phyloP scores from a whole-genome alignment of 2,888 invertebrate genomes.

The Meiosimyza decipiens region DNA sequence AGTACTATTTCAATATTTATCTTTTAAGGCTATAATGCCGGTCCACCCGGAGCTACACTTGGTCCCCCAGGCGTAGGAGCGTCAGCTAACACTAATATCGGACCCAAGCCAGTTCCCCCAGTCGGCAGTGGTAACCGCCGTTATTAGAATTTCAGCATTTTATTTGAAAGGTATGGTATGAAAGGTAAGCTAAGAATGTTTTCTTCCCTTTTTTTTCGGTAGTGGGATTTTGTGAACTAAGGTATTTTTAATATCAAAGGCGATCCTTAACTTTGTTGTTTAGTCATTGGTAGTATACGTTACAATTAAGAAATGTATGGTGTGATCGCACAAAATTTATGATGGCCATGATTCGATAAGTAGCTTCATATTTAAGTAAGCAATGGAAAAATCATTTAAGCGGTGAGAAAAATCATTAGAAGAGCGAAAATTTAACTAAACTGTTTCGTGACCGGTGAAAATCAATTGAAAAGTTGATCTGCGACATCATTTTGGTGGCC shows the following conservation, averaged over 20 bases:
- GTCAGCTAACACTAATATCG: constrained; percentile 44
- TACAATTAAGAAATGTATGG: constrained; percentile 7
- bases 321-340: too few species aligned
- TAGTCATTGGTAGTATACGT: background rate
- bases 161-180: constrained; percentile 1
- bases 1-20: too few species aligned
- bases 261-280: background rate
- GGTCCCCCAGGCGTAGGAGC: constrained; percentile 36
- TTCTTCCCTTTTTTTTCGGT: too few species aligned
- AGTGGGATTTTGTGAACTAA: background rate
- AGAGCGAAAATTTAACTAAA: too few species aligned
- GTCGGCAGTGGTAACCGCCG: constrained; percentile 49
- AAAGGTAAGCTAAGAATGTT: background rate
- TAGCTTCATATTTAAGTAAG: too few species aligned
- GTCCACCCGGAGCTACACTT: constrained; percentile 21
- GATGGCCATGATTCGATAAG: too few species aligned
- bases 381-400: too few species aligned
- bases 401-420: too few species aligned
- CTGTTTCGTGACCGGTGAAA: too few species aligned
- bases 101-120: constrained; percentile 42
- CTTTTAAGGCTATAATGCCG: constrained; percentile 47
- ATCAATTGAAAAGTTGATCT: too few species aligned
- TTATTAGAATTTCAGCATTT: background rate
- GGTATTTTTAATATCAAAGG: background rate
- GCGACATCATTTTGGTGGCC: too few species aligned